phyloP scores from a whole-genome alignment of 2,113 vertebrate species.

The Chrysemys picta region DNA sequence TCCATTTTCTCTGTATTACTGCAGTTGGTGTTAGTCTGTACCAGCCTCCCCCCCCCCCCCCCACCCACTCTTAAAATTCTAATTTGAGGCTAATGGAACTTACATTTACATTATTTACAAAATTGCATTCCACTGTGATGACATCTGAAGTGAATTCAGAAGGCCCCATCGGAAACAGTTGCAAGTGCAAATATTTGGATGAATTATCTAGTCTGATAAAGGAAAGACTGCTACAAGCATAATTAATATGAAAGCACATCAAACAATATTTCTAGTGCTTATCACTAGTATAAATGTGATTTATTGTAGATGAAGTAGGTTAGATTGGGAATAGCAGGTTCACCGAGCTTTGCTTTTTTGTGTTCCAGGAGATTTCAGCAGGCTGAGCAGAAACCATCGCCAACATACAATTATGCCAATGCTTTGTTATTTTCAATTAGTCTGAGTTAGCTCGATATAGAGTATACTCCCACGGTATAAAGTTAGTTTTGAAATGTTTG shows the following conservation, averaged over 20 bases:
- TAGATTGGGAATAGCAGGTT: slow-evolving; percentile 51
- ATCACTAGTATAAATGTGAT: slow-evolving; percentile 58
- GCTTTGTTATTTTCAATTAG: slow-evolving; percentile 56
- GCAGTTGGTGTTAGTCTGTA: not conserved
- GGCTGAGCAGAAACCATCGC: slow-evolving; percentile 38
- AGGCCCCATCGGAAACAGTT: not conserved
- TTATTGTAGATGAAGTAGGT: slow-evolving; percentile 46
- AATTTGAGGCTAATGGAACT: slow-evolving; percentile 53
- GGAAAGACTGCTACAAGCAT: slow-evolving; percentile 34
- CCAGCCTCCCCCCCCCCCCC: not conserved
- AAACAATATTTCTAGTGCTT: slow-evolving; percentile 53
- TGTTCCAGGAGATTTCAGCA: slow-evolving; percentile 60
- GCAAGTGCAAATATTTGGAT: slow-evolving; percentile 30
- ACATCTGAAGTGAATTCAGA: slow-evolving; percentile 43
- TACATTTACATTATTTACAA: slow-evolving; percentile 38
- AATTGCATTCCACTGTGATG: slow-evolving; percentile 39
- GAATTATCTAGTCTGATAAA: slow-evolving; percentile 30
- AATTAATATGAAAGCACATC: slow-evolving; percentile 63
- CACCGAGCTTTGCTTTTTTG: slow-evolving; percentile 1
- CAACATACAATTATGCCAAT: slow-evolving; percentile 68
- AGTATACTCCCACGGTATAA: slow-evolving; percentile 29
- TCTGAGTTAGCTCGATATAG: slow-evolving; percentile 47
- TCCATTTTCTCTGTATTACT: slow-evolving; percentile 8
- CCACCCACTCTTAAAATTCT: not conserved
- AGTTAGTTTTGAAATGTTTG: not conserved